Evolutionary conservation across 2,888 invertebrate species (phyloP), one percentile per base, ranked within the genome.

Genomic region (Rapana venosa): DNA sequence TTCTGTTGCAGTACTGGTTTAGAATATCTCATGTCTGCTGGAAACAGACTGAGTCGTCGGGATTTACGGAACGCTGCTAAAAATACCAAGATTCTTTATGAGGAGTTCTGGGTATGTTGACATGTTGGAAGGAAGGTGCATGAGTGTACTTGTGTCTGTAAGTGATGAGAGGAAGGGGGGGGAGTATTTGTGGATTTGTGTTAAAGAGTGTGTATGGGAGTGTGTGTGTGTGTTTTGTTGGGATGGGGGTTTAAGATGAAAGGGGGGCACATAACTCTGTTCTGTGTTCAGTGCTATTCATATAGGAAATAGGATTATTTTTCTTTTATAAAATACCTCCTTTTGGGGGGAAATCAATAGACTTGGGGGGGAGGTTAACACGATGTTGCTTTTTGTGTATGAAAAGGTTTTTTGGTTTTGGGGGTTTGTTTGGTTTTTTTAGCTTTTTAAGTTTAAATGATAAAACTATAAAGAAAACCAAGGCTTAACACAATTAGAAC

Each of bases 101-200:
- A 98, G 94, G 98, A 99, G 96, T 99, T 99, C 95, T 98, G 98
- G 98, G 96, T 96, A 93, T 61, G 22, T 79, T 35, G 22, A 20
- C 47, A 17, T 74, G n/a, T 88, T 79, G 30, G 11, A 77, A 15
- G 15, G 17, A 22, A 61, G 61, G 22, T 61, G 61, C 15, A 20
- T 61, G 61, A 2, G 61, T 61, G 61, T 61, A 22, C 13, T 61
- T 61, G 61, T 22, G 22, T 66, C 5, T 66, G 66, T 66, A 13
- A 6, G 66, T 66, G 66, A 2, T 15, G 2, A 61, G 61, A 8
- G 20, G 22, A 13, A 13, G 22, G 22, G 20, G 22, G 15, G 61
- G 20, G 61, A 8, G 15, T 22, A 13, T 74, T 17, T 74, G 70
- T 70, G 70, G 11, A 30, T 74, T 2, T 74, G 74, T 74, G 74